Conservation (phyloP, 2,113 vertebrate species). For the Hemiscyllium ocellatum region DNA sequence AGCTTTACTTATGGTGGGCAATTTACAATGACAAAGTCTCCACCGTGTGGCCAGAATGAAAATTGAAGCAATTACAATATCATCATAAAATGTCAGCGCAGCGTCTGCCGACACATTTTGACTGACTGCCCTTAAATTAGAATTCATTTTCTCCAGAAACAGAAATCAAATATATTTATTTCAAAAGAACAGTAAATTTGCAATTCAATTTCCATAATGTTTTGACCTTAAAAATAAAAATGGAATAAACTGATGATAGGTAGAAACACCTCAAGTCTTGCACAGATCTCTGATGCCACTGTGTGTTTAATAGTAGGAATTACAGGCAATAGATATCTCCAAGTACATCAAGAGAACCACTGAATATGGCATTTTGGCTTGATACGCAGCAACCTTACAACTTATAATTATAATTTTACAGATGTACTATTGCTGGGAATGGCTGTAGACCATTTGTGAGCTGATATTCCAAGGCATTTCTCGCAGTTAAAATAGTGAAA, state of each 20-base stretch:
- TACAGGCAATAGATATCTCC: not conserved
- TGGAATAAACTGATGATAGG: not conserved
- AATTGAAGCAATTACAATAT: not conserved
- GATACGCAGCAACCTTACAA: not conserved
- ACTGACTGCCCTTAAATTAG: not conserved
- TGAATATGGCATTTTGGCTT: not conserved
- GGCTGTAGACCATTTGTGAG: not conserved
- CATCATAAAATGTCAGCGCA: not conserved
- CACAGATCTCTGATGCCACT: not conserved
- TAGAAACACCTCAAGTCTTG: not conserved
- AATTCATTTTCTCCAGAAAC: not conserved
- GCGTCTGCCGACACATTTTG: not conserved
- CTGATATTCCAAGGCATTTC: not conserved
- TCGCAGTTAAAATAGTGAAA: not conserved
- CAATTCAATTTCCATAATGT: not conserved
- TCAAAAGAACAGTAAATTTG: not conserved
- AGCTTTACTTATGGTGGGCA: too few species aligned
- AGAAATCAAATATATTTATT: not conserved
- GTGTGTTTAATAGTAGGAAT: constrained; percentile 7
- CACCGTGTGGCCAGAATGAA: not conserved
- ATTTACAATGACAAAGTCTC: not conserved
- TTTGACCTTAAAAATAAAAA: not conserved
- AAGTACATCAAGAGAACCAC: not conserved
- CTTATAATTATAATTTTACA: not conserved
- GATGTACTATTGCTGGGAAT: not conserved